A percentile compares a stretch with the other conserved stretches of the same genome.
Evolutionary conservation across 1,140 invertebrate species (phyloP).

Genomic region (Caenorhabditis latens): DNA sequence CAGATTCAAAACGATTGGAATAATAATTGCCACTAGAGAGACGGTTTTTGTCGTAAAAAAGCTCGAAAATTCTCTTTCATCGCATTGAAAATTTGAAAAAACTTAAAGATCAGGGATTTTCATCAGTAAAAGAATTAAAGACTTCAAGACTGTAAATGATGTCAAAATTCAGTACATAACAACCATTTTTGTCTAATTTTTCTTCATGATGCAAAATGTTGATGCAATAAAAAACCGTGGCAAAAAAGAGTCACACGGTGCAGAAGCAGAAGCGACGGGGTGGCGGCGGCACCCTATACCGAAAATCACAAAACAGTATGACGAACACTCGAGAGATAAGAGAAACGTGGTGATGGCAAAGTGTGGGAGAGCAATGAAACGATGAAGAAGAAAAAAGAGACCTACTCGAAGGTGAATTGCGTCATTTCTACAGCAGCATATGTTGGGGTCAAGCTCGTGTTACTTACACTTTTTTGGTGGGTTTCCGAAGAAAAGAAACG

Average conservation of each 20-base stretch:
- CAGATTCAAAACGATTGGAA: too few relatives aligned
- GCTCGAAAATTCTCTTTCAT: too few relatives aligned
- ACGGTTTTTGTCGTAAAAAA: too few relatives aligned
- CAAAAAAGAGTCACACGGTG: conserved; percentile 13
- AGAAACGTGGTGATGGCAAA: not conserved
- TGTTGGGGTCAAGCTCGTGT: conserved; percentile 48
- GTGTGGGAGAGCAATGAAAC: conserved; percentile 13
- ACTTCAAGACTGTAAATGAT: not conserved
- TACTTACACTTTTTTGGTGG: conserved; percentile 13
- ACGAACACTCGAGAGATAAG: conserved; percentile 31
- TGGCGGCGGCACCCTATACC: not conserved
- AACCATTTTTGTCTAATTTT: not conserved
- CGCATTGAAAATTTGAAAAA: too few relatives aligned
- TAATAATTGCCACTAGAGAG: too few relatives aligned
- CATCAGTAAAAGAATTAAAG: too few relatives aligned
- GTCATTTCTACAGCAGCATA: conserved; percentile 17
- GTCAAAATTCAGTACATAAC: not conserved
- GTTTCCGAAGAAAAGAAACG: not conserved
- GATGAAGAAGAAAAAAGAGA: too few relatives aligned
- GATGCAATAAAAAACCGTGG: not conserved
- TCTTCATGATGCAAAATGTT: conserved; percentile 2
- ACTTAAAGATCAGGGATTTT: too few relatives aligned
- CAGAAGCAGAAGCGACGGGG: not conserved
- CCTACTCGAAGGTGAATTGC: not conserved
- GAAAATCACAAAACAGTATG: conserved; percentile 23